These are phyloP conservation scores for Amphilophus citrinellus DNA, from an alignment of 2,113 vertebrate genomes.

Conservation along the genomic window DNA sequence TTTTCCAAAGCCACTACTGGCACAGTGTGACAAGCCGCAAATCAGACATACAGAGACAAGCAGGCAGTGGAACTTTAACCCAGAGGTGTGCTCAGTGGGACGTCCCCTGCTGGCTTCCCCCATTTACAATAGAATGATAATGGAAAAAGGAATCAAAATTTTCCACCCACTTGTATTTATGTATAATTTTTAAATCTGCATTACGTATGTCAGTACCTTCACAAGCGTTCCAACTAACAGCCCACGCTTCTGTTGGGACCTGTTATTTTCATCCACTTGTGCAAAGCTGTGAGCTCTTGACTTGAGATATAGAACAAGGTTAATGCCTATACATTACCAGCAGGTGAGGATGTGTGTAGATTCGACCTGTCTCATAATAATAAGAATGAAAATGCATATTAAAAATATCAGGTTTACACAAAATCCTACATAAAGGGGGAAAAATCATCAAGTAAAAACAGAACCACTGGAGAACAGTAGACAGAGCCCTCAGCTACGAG, in stretches of 20 bases:
- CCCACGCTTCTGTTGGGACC: not conserved
- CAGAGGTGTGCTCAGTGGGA: not conserved
- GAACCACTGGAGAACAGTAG: too few species aligned
- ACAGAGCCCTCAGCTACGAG: too few species aligned
- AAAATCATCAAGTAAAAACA: not conserved
- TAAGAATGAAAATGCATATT: not conserved
- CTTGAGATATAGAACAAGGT: not conserved
- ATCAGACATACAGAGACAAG: not conserved
- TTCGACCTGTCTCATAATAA: not conserved
- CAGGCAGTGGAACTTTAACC: not conserved
- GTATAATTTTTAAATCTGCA: slow-evolving; percentile 2
- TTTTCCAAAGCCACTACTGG: not conserved
- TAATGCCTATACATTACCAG: not conserved
- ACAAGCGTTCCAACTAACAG: not conserved
- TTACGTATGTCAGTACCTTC: not conserved
- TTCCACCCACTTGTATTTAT: not conserved
- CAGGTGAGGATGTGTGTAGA: too few species aligned
- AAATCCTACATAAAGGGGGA: not conserved
- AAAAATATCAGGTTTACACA: not conserved
- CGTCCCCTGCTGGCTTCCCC: slow-evolving; percentile 34
- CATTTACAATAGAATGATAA: not conserved
- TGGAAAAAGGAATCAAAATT: slow-evolving; percentile 1
- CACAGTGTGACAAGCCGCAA: not conserved
- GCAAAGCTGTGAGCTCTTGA: not conserved
- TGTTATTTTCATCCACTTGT: not conserved